These are phyloP conservation scores for Synanthedon tipuliformis DNA, from an alignment of 2,888 invertebrate genomes.

Conservation along the genomic window DNA sequence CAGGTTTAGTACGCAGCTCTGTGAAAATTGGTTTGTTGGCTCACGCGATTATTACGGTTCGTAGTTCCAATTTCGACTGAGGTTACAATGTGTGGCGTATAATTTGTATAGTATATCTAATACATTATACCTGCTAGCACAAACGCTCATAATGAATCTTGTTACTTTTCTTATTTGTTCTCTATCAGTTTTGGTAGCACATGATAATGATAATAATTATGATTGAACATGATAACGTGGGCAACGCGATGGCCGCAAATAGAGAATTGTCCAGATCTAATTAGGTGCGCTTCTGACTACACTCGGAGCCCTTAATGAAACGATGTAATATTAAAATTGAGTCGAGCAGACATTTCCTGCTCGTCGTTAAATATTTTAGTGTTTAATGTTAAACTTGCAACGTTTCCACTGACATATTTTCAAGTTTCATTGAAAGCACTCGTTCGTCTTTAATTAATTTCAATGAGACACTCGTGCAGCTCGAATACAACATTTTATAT, in stretches of 20 bases:
- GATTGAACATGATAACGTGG: too few relatives aligned
- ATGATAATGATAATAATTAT: too few relatives aligned
- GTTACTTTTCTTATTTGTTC: too few relatives aligned
- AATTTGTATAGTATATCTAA: too few relatives aligned
- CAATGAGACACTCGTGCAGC: not conserved
- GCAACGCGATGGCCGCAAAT: not conserved
- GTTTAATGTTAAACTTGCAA: not conserved
- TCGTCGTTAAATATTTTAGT: not conserved
- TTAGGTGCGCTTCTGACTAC: conserved; percentile 7
- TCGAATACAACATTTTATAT: not conserved
- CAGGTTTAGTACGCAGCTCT: not conserved
- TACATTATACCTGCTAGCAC: too few relatives aligned
- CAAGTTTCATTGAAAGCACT: conserved; percentile 8
- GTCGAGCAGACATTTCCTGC: conserved; percentile 18
- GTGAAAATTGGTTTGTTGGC: not conserved
- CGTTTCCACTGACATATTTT: conserved; percentile 11
- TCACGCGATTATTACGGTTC: not conserved
- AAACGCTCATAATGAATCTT: too few relatives aligned
- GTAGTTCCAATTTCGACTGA: not conserved
- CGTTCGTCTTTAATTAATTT: conserved; percentile 12
- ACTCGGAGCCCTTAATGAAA: conserved; percentile 15
- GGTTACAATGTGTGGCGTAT: not conserved
- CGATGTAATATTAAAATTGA: conserved; percentile 26
- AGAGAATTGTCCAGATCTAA: conserved; percentile 1
- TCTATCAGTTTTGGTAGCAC: too few relatives aligned